A percentile compares a stretch with the other conserved stretches of the same genome.
These are phyloP conservation scores for Eristalis arbustorum DNA, from an alignment of 2,888 invertebrate species.

Conservation along the genomic window DNA sequence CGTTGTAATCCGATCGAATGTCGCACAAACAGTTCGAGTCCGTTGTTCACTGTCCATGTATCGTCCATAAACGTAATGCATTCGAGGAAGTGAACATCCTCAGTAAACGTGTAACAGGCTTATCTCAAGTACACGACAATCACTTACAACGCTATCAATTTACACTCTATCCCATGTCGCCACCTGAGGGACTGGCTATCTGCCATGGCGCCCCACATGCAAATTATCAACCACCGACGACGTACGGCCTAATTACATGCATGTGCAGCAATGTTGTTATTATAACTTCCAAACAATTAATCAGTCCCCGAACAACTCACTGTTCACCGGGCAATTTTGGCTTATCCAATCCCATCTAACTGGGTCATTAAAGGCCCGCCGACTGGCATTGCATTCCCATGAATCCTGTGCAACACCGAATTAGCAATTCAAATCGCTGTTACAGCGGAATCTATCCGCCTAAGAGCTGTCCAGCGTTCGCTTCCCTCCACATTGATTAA, in stretches of 20 bases:
- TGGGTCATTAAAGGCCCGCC: slow-evolving; percentile 16
- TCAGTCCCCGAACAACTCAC: slow-evolving; percentile 20
- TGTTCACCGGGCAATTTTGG: slow-evolving; percentile 13
- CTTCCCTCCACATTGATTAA: slow-evolving; percentile 56
- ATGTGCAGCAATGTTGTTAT: slow-evolving; percentile 4
- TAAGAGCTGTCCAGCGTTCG: neutral
- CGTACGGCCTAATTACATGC: slow-evolving; percentile 17
- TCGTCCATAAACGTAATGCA: neutral
- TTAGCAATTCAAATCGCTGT: slow-evolving; percentile 66
- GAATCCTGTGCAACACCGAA: slow-evolving; percentile 24
- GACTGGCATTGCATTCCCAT: slow-evolving; percentile 8
- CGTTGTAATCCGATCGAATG: neutral
- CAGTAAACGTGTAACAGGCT: neutral
- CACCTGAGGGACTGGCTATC: neutral
- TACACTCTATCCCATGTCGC: neutral
- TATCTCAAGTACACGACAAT: neutral
- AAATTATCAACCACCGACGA: neutral
- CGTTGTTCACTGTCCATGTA: neutral
- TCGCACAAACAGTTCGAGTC: neutral
- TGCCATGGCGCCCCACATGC: neutral
- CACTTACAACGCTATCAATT: neutral
- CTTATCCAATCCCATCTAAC: slow-evolving; percentile 25
- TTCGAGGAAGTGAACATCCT: neutral
- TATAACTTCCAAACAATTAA: slow-evolving; percentile 21
- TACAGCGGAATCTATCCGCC: slow-evolving; percentile 23